These are phyloP conservation scores for Morpho deidamia DNA, from an alignment of 2,888 invertebrate species.

Conservation along the genomic window DNA sequence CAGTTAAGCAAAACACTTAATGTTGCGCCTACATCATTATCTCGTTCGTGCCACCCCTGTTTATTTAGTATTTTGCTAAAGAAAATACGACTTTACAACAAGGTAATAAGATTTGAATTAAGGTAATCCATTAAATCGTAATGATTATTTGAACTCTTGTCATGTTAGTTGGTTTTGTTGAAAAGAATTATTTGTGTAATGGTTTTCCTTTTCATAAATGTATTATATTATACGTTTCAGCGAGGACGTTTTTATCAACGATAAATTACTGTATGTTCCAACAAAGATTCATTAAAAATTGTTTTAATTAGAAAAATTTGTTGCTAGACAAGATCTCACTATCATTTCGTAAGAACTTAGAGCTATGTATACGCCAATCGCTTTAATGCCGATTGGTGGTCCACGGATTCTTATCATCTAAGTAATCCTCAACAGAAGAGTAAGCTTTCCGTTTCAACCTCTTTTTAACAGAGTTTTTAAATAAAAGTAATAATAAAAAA, in stretches of 20 bases:
- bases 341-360: no score
- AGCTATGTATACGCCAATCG: no score
- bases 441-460: no score
- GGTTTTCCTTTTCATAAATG: slow-evolving; percentile 19
- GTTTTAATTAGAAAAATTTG: no score
- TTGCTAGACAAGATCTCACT: no score
- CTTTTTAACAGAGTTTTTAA: no score
- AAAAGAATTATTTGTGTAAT: slow-evolving; percentile 39
- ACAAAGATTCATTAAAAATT: neutral
- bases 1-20: slow-evolving; percentile 42
- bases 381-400: no score
- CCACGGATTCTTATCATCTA: no score
- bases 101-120: slow-evolving; percentile 1
- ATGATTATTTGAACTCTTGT: slow-evolving; percentile 39
- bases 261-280: neutral
- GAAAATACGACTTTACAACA: slow-evolving; percentile 11
- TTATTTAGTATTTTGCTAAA: slow-evolving; percentile 16
- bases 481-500: no score
- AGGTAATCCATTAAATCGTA: neutral
- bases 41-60: slow-evolving; percentile 37
- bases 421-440: no score
- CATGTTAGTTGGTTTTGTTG: slow-evolving; percentile 46
- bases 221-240: neutral
- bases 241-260: slow-evolving; percentile 1
- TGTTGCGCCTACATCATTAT: slow-evolving; percentile 52